These are phyloP conservation scores for Oceanodroma tethys DNA, from an alignment of 2,113 vertebrate genomes.

Conservation along the genomic window DNA sequence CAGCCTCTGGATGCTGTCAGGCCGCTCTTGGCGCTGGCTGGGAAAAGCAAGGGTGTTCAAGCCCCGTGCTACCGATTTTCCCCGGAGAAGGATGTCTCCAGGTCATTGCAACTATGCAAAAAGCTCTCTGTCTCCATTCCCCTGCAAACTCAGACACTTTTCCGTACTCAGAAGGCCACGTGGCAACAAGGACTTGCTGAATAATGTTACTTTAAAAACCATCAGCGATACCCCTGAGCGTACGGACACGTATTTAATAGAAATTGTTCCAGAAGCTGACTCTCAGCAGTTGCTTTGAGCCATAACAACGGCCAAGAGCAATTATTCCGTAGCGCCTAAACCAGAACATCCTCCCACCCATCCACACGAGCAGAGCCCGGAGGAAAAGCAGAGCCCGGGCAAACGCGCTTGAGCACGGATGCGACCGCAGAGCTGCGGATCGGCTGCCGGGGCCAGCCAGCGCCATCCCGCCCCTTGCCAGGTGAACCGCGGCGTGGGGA, in stretches of 20 bases:
- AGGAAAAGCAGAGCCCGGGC: background rate
- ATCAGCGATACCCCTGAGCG: background rate
- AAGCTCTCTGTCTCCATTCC: background rate
- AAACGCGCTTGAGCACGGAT: fast-evolving
- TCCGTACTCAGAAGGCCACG: background rate
- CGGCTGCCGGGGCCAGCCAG: background rate
- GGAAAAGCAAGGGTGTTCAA: background rate
- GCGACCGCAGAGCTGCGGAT: fast-evolving
- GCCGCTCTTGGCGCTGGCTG: background rate
- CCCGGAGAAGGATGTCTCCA: background rate
- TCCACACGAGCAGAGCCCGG: background rate
- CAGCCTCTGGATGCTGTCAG: background rate
- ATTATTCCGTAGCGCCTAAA: fast-evolving
- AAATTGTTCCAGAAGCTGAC: background rate
- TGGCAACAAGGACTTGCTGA: background rate
- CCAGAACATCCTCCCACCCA: background rate
- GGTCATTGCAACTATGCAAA: fast-evolving
- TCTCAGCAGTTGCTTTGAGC: background rate
- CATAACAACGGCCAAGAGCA: background rate
- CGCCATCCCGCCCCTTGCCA: background rate
- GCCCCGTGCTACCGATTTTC: too few relatives aligned
- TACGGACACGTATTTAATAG: fast-evolving
- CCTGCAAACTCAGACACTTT: background rate
- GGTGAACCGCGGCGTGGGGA: fast-evolving
- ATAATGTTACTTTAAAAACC: background rate